Conservation (phyloP, 2,113 vertebrate genomes). For the Epinephelus fuscoguttatus region DNA sequence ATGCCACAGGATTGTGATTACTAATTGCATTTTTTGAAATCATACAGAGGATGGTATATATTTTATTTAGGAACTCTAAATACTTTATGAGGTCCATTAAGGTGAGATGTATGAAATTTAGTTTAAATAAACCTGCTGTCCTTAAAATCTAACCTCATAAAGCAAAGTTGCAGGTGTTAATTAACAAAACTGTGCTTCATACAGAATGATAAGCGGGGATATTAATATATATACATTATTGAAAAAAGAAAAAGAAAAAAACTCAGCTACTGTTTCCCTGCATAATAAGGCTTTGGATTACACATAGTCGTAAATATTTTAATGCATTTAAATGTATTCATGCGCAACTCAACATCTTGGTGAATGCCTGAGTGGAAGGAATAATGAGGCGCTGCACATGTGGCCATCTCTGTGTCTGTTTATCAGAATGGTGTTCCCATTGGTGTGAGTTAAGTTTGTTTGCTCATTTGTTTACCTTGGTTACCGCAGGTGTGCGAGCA, state of each 20-base stretch:
- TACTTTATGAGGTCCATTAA: slow-evolving; percentile 57
- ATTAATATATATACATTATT: slow-evolving; percentile 39
- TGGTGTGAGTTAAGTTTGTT: slow-evolving; percentile 11
- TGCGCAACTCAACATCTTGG: slow-evolving; percentile 53
- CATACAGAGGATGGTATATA: slow-evolving; percentile 39
- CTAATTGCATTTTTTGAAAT: slow-evolving; percentile 57
- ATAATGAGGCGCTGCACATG: slow-evolving; percentile 62
- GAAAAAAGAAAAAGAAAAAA: background rate
- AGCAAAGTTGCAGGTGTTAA: slow-evolving; percentile 34
- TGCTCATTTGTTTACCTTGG: slow-evolving; percentile 84
- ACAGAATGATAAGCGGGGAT: slow-evolving; percentile 38
- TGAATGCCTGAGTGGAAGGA: slow-evolving; percentile 39
- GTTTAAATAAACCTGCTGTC: slow-evolving; percentile 43
- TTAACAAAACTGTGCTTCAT: slow-evolving; percentile 33
- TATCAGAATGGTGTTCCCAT: slow-evolving; percentile 16
- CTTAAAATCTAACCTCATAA: slow-evolving; percentile 44
- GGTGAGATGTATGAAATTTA: slow-evolving; percentile 39
- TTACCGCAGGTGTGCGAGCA: slow-evolving; percentile 93
- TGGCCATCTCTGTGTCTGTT: slow-evolving; percentile 16
- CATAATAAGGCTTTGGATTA: slow-evolving; percentile 60
- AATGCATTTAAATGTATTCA: slow-evolving; percentile 78
- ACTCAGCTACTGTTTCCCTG: slow-evolving; percentile 1
- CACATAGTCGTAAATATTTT: slow-evolving; percentile 65
- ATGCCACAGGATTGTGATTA: slow-evolving; percentile 50
- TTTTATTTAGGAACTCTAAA: slow-evolving; percentile 70